phyloP scores from a whole-genome alignment of 2,888 invertebrate genomes.

The Scelioninae gen. 1 region DNA sequence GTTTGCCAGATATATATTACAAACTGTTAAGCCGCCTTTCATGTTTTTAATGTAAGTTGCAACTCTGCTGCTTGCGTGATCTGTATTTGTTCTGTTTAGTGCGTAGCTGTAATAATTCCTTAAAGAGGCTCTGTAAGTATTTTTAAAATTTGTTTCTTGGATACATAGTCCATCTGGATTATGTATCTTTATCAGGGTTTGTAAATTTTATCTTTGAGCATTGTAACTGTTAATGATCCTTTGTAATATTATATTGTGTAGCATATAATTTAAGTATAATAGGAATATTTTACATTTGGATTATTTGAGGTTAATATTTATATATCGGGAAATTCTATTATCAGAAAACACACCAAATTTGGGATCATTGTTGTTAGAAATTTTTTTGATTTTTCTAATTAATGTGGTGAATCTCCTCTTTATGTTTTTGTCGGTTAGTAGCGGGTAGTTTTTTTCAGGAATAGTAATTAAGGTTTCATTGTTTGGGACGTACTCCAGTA shows the following conservation, averaged over 20 bases:
- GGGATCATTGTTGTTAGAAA: background rate
- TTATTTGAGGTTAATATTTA: background rate
- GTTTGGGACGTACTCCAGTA: background rate
- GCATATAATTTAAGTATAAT: background rate
- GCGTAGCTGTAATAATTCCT: background rate
- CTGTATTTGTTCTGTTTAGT: slow-evolving; percentile 4
- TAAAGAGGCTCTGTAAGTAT: background rate
- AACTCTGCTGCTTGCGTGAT: slow-evolving; percentile 15
- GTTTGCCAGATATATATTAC: too few relatives aligned
- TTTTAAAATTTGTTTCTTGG: slow-evolving; percentile 22
- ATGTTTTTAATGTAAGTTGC: slow-evolving; percentile 6
- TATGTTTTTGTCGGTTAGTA: background rate
- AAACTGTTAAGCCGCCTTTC: too few relatives aligned
- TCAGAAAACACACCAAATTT: too few relatives aligned
- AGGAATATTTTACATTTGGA: background rate
- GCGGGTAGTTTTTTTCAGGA: background rate
- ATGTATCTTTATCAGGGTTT: background rate
- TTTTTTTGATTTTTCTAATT: too few relatives aligned
- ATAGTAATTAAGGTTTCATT: background rate
- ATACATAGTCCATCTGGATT: background rate
- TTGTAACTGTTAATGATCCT: background rate
- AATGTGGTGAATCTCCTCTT: background rate
- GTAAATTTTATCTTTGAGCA: background rate
- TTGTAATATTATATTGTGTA: background rate
- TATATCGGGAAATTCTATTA: background rate